Conservation (phyloP, 2,797 vertebrate genomes). For the Cottoperca gobio region DNA sequence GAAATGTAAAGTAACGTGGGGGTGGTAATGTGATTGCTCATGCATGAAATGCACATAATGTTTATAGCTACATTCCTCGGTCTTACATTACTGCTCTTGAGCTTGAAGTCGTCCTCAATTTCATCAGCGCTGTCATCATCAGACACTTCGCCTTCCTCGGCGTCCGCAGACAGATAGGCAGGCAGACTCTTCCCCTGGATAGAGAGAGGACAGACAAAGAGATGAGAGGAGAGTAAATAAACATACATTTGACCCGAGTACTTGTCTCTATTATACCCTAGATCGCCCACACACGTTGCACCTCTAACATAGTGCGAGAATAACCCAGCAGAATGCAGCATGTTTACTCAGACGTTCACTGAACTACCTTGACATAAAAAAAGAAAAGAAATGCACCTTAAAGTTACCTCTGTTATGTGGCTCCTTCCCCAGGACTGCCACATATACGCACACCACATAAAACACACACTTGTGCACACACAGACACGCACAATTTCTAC, state of each 20-base stretch:
- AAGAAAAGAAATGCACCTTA: not conserved
- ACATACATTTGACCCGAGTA: constrained; percentile 9
- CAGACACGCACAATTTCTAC: constrained; percentile 22
- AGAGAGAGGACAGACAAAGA: constrained; percentile 24
- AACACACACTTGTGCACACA: constrained; percentile 33
- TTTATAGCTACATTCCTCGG: not conserved
- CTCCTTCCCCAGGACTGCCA: constrained; percentile 19
- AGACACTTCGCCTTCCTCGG: constrained; percentile 97
- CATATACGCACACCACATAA: constrained; percentile 25
- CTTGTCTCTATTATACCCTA: not conserved
- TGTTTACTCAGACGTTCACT: constrained; percentile 22
- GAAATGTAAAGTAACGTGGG: not conserved
- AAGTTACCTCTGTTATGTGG: constrained; percentile 3
- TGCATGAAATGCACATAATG: not conserved
- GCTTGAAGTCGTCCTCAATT: constrained; percentile 98
- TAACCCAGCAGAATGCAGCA: constrained; percentile 20
- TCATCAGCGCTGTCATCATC: constrained; percentile 99
- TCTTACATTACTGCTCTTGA: constrained; percentile 93
- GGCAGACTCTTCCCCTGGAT: constrained; percentile 94
- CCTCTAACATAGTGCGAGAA: constrained; percentile 20
- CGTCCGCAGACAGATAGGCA: constrained; percentile 91
- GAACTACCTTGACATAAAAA: not conserved
- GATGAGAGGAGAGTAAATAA: not conserved
- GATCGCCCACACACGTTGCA: constrained; percentile 33
- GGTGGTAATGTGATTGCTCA: not conserved